Evolutionary conservation across 2,888 invertebrate genomes (phyloP), one percentile per base, ranked within the genome.

Genomic region (Heteromyza rotundicornis): DNA sequence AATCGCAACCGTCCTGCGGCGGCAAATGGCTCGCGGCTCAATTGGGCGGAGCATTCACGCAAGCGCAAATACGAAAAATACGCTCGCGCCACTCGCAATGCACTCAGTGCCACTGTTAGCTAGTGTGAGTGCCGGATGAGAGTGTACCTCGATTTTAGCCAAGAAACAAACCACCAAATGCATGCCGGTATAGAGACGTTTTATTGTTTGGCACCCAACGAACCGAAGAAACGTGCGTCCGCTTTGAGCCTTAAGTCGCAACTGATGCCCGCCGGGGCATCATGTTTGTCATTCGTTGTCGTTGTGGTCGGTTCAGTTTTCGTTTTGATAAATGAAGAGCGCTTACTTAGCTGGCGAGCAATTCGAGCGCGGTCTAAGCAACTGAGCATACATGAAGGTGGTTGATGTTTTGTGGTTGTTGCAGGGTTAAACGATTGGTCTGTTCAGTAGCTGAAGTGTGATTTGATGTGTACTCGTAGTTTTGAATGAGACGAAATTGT

Each of bases 11-110:
- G 71, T 77, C 79, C 78, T 79, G 76, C 77, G 79, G 82, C 77
- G 69, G 70, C 79, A 71, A 67, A 70, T 74, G 73, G 78, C 82
- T 80, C 73, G 74, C 75, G 78, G 82, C 81, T 68, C 64, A 62
- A 40, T 44, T 40, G 40, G 59, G 16, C 32, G 57, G 32, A 55
- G 44, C 44, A 22, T 40, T 53, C 35, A 32, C 35, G 53, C 32
- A 32, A 53, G 53, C 53, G 53, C 32, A 27, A n/a, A 17, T 20
- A 51, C 40, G n/a, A 40, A 40, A 7, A 7, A 40, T 19, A 49
- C 49, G 52, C 24, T 35, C 57, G 16, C 47, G 12, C n/a, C n/a
- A n/a, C n/a, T n/a, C n/a, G n/a, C 12, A 23, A 63, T 64, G 64
- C 62, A 59, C 55, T n/a, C n/a, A n/a, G n/a, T n/a, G n/a, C n/a